These are phyloP conservation scores for Harpagoxenus sublaevis DNA, from an alignment of 2,888 invertebrate genomes.

Conservation along the genomic window DNA sequence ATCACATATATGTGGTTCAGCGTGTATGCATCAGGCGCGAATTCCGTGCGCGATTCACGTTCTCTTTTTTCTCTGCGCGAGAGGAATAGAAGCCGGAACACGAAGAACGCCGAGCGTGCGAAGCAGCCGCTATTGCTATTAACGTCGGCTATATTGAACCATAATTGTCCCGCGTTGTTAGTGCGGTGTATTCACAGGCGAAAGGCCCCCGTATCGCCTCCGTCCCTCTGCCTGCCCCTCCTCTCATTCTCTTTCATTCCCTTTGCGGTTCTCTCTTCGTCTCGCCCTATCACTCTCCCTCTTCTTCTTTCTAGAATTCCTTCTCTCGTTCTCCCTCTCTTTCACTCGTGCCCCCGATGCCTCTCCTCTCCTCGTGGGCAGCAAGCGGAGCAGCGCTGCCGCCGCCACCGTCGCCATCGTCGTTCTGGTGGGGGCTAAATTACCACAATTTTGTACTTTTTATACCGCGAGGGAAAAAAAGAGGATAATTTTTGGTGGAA, in stretches of 20 bases:
- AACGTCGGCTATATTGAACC: slow-evolving; percentile 80
- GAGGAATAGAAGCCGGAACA: slow-evolving; percentile 3
- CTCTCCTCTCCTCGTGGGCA: slow-evolving; percentile 70
- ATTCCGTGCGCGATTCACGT: not conserved
- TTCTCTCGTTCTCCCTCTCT: slow-evolving; percentile 44
- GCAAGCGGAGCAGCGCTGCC: slow-evolving; percentile 70
- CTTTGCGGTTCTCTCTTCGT: slow-evolving; percentile 32
- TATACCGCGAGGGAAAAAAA: slow-evolving; percentile 82
- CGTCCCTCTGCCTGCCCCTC: slow-evolving; percentile 48
- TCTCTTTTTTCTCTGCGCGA: not conserved
- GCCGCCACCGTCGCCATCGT: slow-evolving; percentile 39
- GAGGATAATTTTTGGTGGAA: slow-evolving; percentile 86
- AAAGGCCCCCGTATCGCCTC: slow-evolving; percentile 72
- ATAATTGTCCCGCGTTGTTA: slow-evolving; percentile 81
- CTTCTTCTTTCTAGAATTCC: slow-evolving; percentile 57
- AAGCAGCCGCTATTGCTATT: slow-evolving; percentile 75
- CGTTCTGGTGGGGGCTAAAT: slow-evolving; percentile 82
- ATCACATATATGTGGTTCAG: not conserved
- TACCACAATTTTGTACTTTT: slow-evolving; percentile 86
- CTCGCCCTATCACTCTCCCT: slow-evolving; percentile 47
- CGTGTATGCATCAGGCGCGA: not conserved
- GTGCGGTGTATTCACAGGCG: slow-evolving; percentile 74
- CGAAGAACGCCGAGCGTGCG: slow-evolving; percentile 66
- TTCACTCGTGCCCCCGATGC: slow-evolving; percentile 55
- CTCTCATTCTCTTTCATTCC: slow-evolving; percentile 43